Base-by-base conservation (phyloP, 2,888 invertebrate species). In the Oxyteleia sp. region DNA sequence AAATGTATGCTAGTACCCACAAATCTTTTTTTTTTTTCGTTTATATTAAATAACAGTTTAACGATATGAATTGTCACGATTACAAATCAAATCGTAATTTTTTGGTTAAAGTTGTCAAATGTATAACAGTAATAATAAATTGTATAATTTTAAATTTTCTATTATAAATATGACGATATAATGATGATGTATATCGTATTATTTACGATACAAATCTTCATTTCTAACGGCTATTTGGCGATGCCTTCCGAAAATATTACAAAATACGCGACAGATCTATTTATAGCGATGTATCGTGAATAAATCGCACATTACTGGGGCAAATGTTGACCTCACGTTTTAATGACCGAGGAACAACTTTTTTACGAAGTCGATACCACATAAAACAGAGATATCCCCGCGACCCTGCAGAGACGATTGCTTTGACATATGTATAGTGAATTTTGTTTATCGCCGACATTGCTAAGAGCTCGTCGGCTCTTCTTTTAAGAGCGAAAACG, bases 341-440 rank as follows among this genome's bases (percentile, higher is more conserved):
- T 49, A 59, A 66, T 59, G 41, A 49, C 49, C 47, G 38, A 49
- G 49, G 43, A 68, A 26, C n/a, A 61, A 68, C 55, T 68, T 68
- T n/a, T 75, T 66, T 43, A n/a, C 66, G 18, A 68, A 68, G 66
- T 68, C 66, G 66, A 57, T 75, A 66, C 38, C 75, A 55, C 26
- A 64, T 38, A 20, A 43, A 55, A 55, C 68, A 43, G 23, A 20
- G 43, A 43, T 61, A 43, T 61, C 43, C 11, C 43, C 43, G 41
- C 26, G 35, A 41, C n/a, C 45, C 45, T 23, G 23, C 5, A 5
- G 23, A 23, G 5, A 23, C 23, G 23, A 23, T 29, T 15, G 23
- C 61, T 13, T 43, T 13, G 23, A 15, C 43, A 26, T 59, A 59
- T 29, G 53, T 53, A 53, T 26, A 13, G 11, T n/a, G 53, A 43